These are phyloP conservation scores for Cecropterus lyciades DNA, from an alignment of 1,140 invertebrate species.

Conservation along the genomic window DNA sequence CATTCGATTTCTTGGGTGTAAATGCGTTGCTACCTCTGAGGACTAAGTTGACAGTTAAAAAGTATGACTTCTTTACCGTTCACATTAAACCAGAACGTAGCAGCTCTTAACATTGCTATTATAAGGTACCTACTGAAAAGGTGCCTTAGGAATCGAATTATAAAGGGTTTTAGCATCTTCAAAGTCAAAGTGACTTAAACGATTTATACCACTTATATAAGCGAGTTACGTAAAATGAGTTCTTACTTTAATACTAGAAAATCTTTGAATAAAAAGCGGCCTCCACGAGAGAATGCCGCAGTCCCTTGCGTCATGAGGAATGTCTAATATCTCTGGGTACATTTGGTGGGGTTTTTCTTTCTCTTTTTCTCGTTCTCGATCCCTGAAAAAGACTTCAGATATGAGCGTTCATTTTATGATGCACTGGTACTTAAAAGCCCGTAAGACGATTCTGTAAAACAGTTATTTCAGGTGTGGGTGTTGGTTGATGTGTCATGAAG, in stretches of 20 bases:
- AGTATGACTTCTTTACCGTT: no score
- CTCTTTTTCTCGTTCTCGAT: slow-evolving; percentile 83
- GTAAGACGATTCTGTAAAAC: background rate
- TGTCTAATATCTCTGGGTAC: slow-evolving; percentile 85
- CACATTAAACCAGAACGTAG: no score
- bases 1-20: no score
- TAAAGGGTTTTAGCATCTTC: no score
- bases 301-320: slow-evolving; percentile 88
- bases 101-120: no score
- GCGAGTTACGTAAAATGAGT: slow-evolving; percentile 26
- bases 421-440: background rate
- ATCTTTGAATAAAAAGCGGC: slow-evolving; percentile 91
- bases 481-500: slow-evolving; percentile 10
- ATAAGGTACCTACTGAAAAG: no score
- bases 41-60: no score
- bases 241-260: slow-evolving; percentile 92
- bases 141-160: no score
- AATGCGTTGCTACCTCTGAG: no score
- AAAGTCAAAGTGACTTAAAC: no score
- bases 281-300: slow-evolving; percentile 93
- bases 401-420: no score
- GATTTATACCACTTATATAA: slow-evolving; percentile 3
- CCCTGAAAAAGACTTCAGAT: slow-evolving; percentile 53
- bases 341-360: slow-evolving; percentile 85
- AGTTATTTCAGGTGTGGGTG: background rate